These are phyloP conservation scores for Cephus sareptanus DNA, from an alignment of 2,888 invertebrate genomes.

Conservation along the genomic window DNA sequence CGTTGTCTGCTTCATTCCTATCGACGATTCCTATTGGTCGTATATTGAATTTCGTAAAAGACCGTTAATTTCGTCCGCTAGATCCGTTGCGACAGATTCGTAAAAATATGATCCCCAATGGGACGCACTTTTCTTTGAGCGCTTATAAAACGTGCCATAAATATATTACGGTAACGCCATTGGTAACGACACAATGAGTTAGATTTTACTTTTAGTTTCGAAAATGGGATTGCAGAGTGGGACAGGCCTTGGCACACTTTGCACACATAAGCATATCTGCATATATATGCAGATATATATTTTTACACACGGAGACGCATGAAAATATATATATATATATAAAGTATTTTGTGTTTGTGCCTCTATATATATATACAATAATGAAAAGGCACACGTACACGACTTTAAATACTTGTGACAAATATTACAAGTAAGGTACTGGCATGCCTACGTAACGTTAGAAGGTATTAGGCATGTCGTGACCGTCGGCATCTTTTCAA, in stretches of 20 bases:
- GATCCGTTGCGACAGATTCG: background rate
- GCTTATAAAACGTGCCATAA: constrained; percentile 24
- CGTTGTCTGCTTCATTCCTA: background rate
- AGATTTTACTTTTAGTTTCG: constrained; percentile 67
- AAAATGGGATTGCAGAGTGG: constrained; percentile 61
- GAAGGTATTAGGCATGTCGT: background rate
- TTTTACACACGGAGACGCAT: background rate
- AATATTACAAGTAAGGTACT: constrained; percentile 17
- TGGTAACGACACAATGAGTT: constrained; percentile 60
- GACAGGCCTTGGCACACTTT: constrained; percentile 64
- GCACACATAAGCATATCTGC: constrained; percentile 33
- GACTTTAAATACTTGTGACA: constrained; percentile 16
- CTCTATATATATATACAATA: background rate
- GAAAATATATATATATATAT: background rate
- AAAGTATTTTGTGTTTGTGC: too few species aligned
- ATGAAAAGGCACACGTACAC: constrained; percentile 11
- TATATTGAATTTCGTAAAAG: background rate
- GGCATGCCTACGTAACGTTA: background rate
- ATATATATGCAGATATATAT: background rate
- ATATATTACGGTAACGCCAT: constrained; percentile 50
- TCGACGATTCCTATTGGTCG: background rate
- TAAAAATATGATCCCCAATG: background rate
- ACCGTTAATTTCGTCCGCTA: background rate
- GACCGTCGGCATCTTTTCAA: background rate
- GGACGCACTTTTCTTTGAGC: constrained; percentile 2